Evolutionary conservation across 2,113 vertebrate species (phyloP).

Genomic region (Mobula birostris): DNA sequence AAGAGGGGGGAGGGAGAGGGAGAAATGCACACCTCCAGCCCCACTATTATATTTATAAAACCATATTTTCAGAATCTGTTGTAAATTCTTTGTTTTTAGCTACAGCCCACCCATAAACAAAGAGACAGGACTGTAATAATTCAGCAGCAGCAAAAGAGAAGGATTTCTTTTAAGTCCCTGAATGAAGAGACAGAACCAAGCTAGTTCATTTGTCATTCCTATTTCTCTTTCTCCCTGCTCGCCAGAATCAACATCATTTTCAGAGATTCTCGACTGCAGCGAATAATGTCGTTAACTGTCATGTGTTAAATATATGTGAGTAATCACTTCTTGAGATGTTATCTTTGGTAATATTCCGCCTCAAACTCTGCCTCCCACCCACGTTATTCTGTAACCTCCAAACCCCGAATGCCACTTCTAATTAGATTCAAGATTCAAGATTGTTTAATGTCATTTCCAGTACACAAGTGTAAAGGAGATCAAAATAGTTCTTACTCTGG

Average conservation of each 20-base stretch:
- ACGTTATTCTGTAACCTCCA: conserved; percentile 27
- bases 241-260: conserved; percentile 37
- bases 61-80: background rate
- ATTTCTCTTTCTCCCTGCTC: background rate
- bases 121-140: conserved; percentile 5
- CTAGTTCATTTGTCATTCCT: background rate
- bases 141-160: background rate
- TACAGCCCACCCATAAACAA: conserved; percentile 35
- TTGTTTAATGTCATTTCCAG: too few species aligned
- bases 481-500: too few species aligned
- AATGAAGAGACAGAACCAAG: conserved; percentile 5
- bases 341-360: background rate
- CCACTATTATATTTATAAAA: background rate
- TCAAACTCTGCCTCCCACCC: conserved; percentile 29
- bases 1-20: background rate
- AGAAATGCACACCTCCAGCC: background rate
- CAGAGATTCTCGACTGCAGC: background rate
- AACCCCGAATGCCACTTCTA: background rate
- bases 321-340: conserved; percentile 1
- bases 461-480: too few species aligned
- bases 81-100: conserved; percentile 14
- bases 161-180: background rate
- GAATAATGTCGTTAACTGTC: background rate
- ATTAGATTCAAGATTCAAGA: background rate
- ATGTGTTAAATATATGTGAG: background rate